These are phyloP conservation scores for Macroglossus sobrinus DNA, from an alignment of 2,113 vertebrate genomes.

Conservation along the genomic window DNA sequence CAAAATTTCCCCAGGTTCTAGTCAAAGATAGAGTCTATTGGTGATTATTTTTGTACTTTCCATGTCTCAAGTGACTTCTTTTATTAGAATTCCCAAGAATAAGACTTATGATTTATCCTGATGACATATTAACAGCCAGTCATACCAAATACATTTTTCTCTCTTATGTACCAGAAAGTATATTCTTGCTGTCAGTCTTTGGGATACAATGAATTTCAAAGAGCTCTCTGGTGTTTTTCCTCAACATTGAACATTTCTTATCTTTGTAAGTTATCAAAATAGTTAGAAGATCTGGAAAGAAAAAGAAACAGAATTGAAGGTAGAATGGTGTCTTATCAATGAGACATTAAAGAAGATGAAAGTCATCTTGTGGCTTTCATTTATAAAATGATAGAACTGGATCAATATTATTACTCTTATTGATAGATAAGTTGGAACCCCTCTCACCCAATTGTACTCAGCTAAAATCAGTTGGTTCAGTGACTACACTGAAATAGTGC, in stretches of 20 bases:
- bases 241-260: constrained; percentile 57
- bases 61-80: constrained; percentile 68
- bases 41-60: constrained; percentile 78
- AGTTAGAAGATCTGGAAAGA: constrained; percentile 12
- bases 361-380: not conserved
- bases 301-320: constrained; percentile 26
- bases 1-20: constrained; percentile 52
- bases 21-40: constrained; percentile 65
- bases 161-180: constrained; percentile 73
- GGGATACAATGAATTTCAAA: constrained; percentile 67
- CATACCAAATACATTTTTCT: constrained; percentile 72
- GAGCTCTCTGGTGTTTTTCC: constrained; percentile 45
- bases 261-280: constrained; percentile 64
- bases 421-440: not conserved
- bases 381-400: constrained; percentile 19
- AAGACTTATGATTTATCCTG: constrained; percentile 76
- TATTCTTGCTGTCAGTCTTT: constrained; percentile 66
- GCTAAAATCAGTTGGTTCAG: not conserved
- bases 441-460: not conserved
- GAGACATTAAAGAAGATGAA: constrained; percentile 6
- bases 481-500: not conserved
- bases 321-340: not conserved
- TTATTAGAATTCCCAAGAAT: constrained; percentile 75
- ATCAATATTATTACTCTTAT: constrained; percentile 16
- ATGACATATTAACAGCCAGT: constrained; percentile 78